Evolutionary conservation across 2,888 invertebrate genomes (phyloP), one percentile per base, ranked within the genome.

Genomic region (Eristalis pertinax): DNA sequence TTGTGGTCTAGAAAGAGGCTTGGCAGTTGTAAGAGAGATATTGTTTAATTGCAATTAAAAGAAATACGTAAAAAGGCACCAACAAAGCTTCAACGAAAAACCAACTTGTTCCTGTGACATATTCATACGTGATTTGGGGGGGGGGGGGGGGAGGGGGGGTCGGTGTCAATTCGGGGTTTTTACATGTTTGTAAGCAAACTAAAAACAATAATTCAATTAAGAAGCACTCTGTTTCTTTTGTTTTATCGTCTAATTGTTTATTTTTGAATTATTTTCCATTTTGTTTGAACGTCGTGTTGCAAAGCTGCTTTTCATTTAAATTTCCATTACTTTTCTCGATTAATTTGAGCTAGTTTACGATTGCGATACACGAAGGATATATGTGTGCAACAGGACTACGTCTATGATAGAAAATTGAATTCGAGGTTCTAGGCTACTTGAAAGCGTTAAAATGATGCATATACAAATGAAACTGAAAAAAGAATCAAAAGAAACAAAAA

Each of bases 221-320:
- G 38, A 65, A 65, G 65, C 65, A 19, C 50, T 63, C 29, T 63
- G 26, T 15, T 80, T 75, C 0, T 62, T 26, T 43, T 62, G n/a
- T n/a, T n/a, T n/a, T n/a, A n/a, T n/a, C n/a, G n/a, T n/a, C n/a
- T n/a, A n/a, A n/a, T n/a, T 41, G 13, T 69, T 56, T 58, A 72
- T 26, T 35, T 67, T 50, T 41, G 24, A 38, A 22, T 64, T 11
- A 32, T 62, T 70, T 62, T 72, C 65, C 29, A 43, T 72, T 50
- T 60, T 72, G 11, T 5, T 69, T 65, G 43, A 24, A 70, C 70
- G 74, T 79, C 86, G 89, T 90, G 89, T 90, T 90, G 90, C 89
- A 89, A 90, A 83, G 89, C 89, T 89, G 90, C 89, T 84, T 84
- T 73, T 67, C 19, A 19, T 8, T 65, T 32, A 10, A 32, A 8